phyloP scores from a whole-genome alignment of 2,888 invertebrate genomes.

The Sicus ferrugineus region DNA sequence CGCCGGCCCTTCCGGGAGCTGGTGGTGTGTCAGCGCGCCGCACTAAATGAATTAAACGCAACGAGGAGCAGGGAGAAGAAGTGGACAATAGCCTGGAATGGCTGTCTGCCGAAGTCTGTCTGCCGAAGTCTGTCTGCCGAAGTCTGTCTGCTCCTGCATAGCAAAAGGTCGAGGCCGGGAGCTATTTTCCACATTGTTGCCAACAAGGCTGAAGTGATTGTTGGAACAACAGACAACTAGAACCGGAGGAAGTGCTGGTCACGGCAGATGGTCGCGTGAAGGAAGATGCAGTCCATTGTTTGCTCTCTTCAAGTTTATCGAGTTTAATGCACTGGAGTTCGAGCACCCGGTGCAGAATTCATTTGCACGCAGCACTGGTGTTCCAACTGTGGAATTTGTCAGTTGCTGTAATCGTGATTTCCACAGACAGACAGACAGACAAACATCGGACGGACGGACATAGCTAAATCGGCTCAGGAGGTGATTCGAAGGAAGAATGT shows the following conservation, averaged over 20 bases:
- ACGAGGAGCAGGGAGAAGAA: constrained; percentile 2
- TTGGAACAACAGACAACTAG: neutral
- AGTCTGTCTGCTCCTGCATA: neutral
- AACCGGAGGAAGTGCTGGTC: neutral
- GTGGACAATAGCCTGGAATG: constrained; percentile 25
- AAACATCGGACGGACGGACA: no score
- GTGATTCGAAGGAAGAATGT: no score
- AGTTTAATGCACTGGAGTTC: neutral
- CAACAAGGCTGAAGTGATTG: constrained; percentile 14
- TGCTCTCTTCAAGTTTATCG: constrained; percentile 12
- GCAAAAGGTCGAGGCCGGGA: constrained; percentile 11
- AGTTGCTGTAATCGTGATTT: no score
- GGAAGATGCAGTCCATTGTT: neutral
- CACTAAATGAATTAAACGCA: constrained; percentile 34
- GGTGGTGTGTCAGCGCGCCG: neutral
- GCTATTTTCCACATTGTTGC: constrained; percentile 32
- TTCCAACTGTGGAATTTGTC: no score
- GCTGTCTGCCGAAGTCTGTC: constrained; percentile 31
- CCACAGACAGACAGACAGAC: no score
- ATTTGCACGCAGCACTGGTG: no score
- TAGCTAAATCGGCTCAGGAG: no score
- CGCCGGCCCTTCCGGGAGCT: constrained; percentile 25
- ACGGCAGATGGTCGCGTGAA: neutral
- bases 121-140: no score
- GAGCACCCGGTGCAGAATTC: neutral